These are phyloP conservation scores for Podabrus alpinus DNA, from an alignment of 2,888 invertebrate genomes.

Conservation along the genomic window DNA sequence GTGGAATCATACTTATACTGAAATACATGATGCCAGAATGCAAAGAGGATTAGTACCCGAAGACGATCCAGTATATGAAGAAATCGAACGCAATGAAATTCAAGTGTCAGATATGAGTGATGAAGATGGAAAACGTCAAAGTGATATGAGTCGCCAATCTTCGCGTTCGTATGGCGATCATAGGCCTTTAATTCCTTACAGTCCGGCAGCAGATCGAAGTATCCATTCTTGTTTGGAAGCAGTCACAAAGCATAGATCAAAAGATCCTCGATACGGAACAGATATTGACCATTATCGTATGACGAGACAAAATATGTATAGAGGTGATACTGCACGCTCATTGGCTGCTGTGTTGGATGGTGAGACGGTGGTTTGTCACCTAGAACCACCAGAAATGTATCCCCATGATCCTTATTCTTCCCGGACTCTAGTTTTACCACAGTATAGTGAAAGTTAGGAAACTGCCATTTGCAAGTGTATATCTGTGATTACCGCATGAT, in stretches of 20 bases:
- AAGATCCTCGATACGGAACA: slow-evolving; percentile 55
- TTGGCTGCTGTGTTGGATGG: slow-evolving; percentile 82
- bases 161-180: slow-evolving; percentile 81
- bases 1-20: slow-evolving; percentile 78
- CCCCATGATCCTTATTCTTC: slow-evolving; percentile 59
- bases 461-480: slow-evolving; percentile 57
- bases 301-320: slow-evolving; percentile 59
- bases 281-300: slow-evolving; percentile 61
- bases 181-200: slow-evolving; percentile 78
- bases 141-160: slow-evolving; percentile 70
- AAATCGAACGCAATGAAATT: slow-evolving; percentile 75
- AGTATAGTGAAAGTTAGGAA: slow-evolving; percentile 66
- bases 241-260: slow-evolving; percentile 52
- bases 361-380: slow-evolving; percentile 83
- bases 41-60: slow-evolving; percentile 61
- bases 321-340: slow-evolving; percentile 64
- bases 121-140: slow-evolving; percentile 75
- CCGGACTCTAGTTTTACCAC: slow-evolving; percentile 62
- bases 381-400: slow-evolving; percentile 70
- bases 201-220: slow-evolving; percentile 66
- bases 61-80: slow-evolving; percentile 82
- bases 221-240: slow-evolving; percentile 48
- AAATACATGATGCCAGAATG: slow-evolving; percentile 64
- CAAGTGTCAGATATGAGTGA: slow-evolving; percentile 79
- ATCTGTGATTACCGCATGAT: slow-evolving; percentile 58